A percentile compares a stretch with the other conserved stretches of the same genome.
Conservation (phyloP, 2,797 vertebrate genomes). For the Melanogrammus aeglefinus region DNA sequence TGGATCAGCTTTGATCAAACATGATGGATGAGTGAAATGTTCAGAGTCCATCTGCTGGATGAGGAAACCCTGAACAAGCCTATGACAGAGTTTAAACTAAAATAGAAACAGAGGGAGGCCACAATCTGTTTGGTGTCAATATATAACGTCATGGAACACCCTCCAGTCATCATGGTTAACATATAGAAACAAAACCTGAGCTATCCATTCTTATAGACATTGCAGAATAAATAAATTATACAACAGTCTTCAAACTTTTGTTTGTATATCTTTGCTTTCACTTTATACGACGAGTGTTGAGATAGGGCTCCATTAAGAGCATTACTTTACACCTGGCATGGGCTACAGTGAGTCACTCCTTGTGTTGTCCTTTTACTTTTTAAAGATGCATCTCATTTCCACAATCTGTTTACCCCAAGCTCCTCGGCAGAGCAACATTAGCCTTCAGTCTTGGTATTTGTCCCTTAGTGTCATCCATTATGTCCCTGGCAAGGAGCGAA, state of each 20-base stretch:
- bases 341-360: not conserved
- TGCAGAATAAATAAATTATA: not conserved
- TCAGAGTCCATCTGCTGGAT: not conserved
- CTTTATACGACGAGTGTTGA: not conserved
- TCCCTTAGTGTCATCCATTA: conserved; percentile 21
- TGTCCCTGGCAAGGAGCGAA: conserved; percentile 21
- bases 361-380: not conserved
- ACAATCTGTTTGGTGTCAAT: not conserved
- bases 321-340: conserved; percentile 4
- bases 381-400: conserved; percentile 1
- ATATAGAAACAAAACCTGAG: not conserved
- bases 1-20: not conserved
- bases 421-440: not conserved
- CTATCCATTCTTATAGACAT: not conserved
- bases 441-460: not conserved
- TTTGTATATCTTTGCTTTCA: not conserved
- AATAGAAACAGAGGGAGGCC: not conserved
- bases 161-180: not conserved
- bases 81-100: not conserved
- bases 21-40: not conserved
- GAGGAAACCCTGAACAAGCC: not conserved
- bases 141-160: not conserved
- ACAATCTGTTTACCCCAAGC: not conserved
- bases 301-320: not conserved
- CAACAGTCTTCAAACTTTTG: not conserved